Base-by-base conservation (phyloP, 64 coral and sea anemone genomes). In the Pachyseris speciosa region DNA sequence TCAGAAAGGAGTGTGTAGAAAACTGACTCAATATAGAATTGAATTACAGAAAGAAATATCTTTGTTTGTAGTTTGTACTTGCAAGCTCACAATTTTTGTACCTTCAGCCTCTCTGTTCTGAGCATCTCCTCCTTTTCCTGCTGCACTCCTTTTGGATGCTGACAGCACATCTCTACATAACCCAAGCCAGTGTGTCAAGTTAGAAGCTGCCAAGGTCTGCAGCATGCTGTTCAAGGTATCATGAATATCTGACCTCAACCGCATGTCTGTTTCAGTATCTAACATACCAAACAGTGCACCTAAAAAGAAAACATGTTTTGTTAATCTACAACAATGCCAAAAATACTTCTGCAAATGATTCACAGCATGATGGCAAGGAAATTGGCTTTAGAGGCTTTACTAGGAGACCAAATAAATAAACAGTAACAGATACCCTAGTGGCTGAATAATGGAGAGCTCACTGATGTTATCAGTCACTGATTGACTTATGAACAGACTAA, bases 141-240 rank as follows among this genome's bases (percentile, higher is more conserved):
- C 89, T 71, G 95, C 92, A 17, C 89, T 91, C 60, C 89, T 78
- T 39, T 99, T 99, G n/a, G 86, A 76, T 38, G 87, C 91, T 64
- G 97, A 91, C 2, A 99, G 87, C 15, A 99, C 97, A 69, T 93
- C 94, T 20, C 90, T 78, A 37, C 94, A 99, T 73, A 99, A 71
- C 1, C 93, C 94, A 9, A 99, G 83, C 97, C 97, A 99, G 68
- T 99, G 97, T 13, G 97, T 95, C 16, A 99, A 81, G 37, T 93
- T 92, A 84, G 80, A 34, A 73, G 97, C 89, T 43, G 97, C 97
- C 27, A 99, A 44, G 15, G 97, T 93, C 74, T 92, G 91, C 22
- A 99, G 65, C 97, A 99, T 99, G 55, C 97, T 99, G 86, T 87
- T 95, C 37, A 99, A 87, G 44, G 89, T 95, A 66, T 99, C 94